These are phyloP conservation scores for Edolisoma coerulescens DNA, from an alignment of 2,113 vertebrate species.

Conservation along the genomic window DNA sequence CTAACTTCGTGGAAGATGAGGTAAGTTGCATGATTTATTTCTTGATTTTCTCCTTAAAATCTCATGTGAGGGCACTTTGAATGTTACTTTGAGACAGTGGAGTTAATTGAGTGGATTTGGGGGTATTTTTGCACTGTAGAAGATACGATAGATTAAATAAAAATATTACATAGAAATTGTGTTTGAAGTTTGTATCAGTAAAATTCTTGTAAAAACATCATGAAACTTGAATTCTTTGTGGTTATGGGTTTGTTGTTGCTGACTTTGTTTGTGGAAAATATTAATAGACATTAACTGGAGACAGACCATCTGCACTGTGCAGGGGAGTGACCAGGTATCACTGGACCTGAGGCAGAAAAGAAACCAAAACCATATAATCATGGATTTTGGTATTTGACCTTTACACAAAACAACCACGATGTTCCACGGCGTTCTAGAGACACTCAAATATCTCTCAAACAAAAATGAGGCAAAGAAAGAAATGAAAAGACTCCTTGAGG, in stretches of 20 bases:
- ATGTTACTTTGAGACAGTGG: not conserved
- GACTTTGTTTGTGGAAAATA: not conserved
- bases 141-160: not conserved
- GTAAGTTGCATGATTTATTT: conserved; percentile 62
- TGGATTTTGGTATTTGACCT: not conserved
- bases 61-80: not conserved
- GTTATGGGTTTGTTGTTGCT: not conserved
- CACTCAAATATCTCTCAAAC: not conserved
- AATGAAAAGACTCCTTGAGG: not conserved
- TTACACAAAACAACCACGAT: not conserved
- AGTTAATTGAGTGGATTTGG: not conserved
- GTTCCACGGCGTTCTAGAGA: not conserved
- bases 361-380: not conserved
- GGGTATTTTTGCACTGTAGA: not conserved
- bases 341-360: not conserved
- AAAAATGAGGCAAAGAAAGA: not conserved
- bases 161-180: not conserved
- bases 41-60: not conserved
- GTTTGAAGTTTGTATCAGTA: not conserved
- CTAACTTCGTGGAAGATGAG: conserved; percentile 69
- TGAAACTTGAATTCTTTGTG: not conserved
- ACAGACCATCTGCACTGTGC: not conserved
- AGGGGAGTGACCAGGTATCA: not conserved
- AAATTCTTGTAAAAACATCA: not conserved
- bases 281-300: not conserved